Conservation (phyloP, 1,140 invertebrate species). For the Ruditapes philippinarum region DNA sequence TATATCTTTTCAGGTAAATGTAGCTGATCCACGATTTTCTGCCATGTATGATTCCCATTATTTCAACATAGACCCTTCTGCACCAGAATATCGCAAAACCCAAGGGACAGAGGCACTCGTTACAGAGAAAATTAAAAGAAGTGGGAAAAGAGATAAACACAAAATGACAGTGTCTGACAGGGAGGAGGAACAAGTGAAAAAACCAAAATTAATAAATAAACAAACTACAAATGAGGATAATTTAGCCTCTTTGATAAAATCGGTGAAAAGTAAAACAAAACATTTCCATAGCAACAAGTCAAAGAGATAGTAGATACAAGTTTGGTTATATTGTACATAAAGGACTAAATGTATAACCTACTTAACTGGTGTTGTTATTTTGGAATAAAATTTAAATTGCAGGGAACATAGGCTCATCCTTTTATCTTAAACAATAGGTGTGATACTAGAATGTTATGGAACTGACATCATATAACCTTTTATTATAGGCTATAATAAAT, state of each 20-base stretch:
- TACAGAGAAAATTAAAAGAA: slow-evolving; percentile 93
- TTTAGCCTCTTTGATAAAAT: slow-evolving; percentile 67
- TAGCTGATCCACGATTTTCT: slow-evolving; percentile 54
- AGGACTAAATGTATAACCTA: no score
- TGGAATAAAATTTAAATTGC: no score
- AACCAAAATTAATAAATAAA: slow-evolving; percentile 50
- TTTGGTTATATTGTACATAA: no score
- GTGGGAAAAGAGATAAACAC: slow-evolving; percentile 78
- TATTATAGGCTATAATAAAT: no score
- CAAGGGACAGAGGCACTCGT: slow-evolving; percentile 95
- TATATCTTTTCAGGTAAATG: slow-evolving; percentile 54
- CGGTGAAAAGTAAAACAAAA: slow-evolving; percentile 72
- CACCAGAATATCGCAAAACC: slow-evolving; percentile 96
- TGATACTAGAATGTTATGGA: no score
- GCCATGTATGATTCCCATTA: slow-evolving; percentile 50
- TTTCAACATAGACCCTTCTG: slow-evolving; percentile 91
- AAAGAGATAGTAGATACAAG: slow-evolving; percentile 29
- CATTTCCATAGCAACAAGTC: slow-evolving; percentile 67
- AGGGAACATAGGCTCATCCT: no score
- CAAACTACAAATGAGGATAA: slow-evolving; percentile 47
- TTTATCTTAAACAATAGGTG: no score
- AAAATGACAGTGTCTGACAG: background rate
- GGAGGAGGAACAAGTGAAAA: slow-evolving; percentile 55
- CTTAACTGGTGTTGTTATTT: no score
- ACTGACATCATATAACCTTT: no score